These are phyloP conservation scores for Drosophila subpulchrella DNA, from an alignment of 1,140 invertebrate genomes.

Conservation along the genomic window DNA sequence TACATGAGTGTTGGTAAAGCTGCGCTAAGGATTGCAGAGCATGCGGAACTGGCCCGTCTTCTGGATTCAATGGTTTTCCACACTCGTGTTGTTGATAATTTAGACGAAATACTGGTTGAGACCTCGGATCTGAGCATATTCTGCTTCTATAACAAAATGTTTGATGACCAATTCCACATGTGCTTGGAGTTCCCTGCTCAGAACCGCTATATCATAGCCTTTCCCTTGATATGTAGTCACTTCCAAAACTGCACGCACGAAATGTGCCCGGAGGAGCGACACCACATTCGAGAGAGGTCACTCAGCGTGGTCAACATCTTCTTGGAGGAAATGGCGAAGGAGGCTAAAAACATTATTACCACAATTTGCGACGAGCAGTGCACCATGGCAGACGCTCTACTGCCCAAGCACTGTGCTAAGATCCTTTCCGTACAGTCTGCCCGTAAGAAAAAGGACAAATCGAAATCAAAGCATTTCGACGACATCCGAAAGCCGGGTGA, in stretches of 20 bases:
- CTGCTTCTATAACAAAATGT: conserved; percentile 98
- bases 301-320: conserved; percentile 99
- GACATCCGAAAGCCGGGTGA: conserved; percentile 95
- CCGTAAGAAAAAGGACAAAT: conserved; percentile 96
- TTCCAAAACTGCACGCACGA: conserved; percentile 99
- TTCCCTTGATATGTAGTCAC: conserved; percentile 98
- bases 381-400: conserved; percentile 95
- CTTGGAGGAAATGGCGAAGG: conserved; percentile 99
- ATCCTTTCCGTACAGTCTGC: conserved; percentile 94
- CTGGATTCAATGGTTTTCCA: conserved; percentile 99
- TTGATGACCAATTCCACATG: conserved; percentile 99
- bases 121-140: conserved; percentile 98
- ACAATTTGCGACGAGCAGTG: conserved; percentile 99
- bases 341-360: conserved; percentile 99
- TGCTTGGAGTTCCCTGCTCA: conserved; percentile 99
- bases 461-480: conserved; percentile 91
- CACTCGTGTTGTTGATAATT: conserved; percentile 98
- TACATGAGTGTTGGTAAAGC: conserved; percentile 95
- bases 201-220: conserved; percentile 98
- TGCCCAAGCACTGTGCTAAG: conserved; percentile 97
- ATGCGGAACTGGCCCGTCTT: conserved; percentile 94
- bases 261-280: conserved; percentile 98
- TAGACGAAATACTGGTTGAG: conserved; percentile 98
- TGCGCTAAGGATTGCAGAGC: conserved; percentile 92
- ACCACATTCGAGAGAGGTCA: conserved; percentile 97